These are phyloP conservation scores for Meles meles DNA, from an alignment of 2,113 vertebrate genomes.

Conservation along the genomic window DNA sequence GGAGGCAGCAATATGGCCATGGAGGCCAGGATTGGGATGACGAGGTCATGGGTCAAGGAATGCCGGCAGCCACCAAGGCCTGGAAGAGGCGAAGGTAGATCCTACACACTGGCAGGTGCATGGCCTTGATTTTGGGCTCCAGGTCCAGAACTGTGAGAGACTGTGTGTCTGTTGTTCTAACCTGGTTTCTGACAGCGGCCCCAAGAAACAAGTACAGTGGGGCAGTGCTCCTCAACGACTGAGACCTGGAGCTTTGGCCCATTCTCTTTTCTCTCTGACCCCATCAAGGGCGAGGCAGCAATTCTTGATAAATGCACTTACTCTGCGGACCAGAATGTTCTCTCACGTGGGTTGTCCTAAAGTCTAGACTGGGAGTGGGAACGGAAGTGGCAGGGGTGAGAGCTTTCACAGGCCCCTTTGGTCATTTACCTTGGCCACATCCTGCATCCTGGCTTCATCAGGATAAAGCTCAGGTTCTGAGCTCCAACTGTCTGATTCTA, in stretches of 20 bases:
- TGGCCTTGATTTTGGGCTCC: no score
- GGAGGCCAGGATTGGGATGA: not conserved
- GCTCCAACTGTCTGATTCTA: not conserved
- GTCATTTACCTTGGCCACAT: not conserved
- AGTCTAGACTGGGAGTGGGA: not conserved
- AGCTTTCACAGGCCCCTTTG: no score
- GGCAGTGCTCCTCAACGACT: not conserved
- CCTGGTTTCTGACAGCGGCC: not conserved
- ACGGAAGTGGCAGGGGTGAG: not conserved
- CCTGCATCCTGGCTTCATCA: not conserved
- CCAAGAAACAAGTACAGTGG: not conserved
- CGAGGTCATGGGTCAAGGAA: not conserved
- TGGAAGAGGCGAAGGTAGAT: not conserved
- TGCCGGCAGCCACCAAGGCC: accelerated
- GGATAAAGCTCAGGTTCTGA: not conserved
- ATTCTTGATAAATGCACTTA: not conserved
- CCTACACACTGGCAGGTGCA: not conserved
- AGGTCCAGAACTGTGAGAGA: not conserved
- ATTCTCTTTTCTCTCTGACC: not conserved
- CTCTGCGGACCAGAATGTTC: not conserved
- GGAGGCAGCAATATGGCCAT: not conserved
- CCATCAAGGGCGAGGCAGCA: not conserved
- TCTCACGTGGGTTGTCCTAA: not conserved
- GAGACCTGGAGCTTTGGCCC: no score
- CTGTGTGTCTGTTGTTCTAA: not conserved